phyloP scores from a whole-genome alignment of 2,888 invertebrate species.

The Smittia aterrima region DNA sequence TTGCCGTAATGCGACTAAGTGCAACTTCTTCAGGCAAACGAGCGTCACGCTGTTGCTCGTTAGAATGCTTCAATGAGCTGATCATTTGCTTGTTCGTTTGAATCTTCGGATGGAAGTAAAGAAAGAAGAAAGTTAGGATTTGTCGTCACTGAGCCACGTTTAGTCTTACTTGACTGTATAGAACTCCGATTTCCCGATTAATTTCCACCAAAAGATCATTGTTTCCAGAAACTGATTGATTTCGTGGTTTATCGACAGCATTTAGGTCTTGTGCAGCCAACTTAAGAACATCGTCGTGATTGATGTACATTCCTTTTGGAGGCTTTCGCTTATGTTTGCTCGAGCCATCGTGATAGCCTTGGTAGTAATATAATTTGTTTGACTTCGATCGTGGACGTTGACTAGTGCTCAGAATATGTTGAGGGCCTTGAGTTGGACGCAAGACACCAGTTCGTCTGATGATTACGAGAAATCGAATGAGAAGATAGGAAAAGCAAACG shows the following conservation, averaged over 20 bases:
- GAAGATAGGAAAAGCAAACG: slow-evolving; percentile 29
- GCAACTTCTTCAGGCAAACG: slow-evolving; percentile 49
- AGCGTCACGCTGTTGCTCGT: slow-evolving; percentile 43
- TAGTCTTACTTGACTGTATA: slow-evolving; percentile 89
- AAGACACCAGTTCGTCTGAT: slow-evolving; percentile 74
- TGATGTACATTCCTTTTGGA: slow-evolving; percentile 95
- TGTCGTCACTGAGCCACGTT: background rate
- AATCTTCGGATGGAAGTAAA: slow-evolving; percentile 60
- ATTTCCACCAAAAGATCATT: slow-evolving; percentile 85
- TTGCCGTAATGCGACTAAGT: slow-evolving; percentile 68
- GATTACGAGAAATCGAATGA: slow-evolving; percentile 16
- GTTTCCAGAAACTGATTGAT: slow-evolving; percentile 58
- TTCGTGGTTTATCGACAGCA: slow-evolving; percentile 53
- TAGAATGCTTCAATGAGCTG: slow-evolving; percentile 81
- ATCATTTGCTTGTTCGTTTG: slow-evolving; percentile 92
- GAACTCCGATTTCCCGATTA: slow-evolving; percentile 90
- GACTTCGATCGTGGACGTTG: slow-evolving; percentile 46
- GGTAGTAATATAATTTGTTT: slow-evolving; percentile 48
- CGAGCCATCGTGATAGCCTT: slow-evolving; percentile 47
- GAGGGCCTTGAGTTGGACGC: slow-evolving; percentile 75
- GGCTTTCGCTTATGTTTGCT: slow-evolving; percentile 75
- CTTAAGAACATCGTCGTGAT: slow-evolving; percentile 92
- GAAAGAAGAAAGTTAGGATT: slow-evolving; percentile 45
- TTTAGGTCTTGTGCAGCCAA: slow-evolving; percentile 69
- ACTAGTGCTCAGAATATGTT: slow-evolving; percentile 46